Evolutionary conservation across 2,113 vertebrate species (phyloP).

Genomic region (Globicephala melas): DNA sequence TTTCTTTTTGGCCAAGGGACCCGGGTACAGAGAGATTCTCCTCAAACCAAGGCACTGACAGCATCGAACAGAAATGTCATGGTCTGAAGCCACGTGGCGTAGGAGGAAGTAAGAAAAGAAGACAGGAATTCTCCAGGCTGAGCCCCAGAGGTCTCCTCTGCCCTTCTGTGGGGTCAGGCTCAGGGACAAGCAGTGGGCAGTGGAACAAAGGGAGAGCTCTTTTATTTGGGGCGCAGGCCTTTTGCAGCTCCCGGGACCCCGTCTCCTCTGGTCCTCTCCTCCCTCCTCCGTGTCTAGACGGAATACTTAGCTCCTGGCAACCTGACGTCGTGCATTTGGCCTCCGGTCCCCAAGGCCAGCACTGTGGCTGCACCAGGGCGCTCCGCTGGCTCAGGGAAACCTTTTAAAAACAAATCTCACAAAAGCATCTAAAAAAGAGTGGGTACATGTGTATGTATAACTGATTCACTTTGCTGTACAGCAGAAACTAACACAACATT

Average conservation of each 20-base stretch:
- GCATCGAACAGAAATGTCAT: slow-evolving; percentile 51
- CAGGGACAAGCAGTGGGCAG: not conserved
- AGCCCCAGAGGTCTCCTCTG: not conserved
- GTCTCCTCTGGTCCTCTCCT: not conserved
- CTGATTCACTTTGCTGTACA: not conserved
- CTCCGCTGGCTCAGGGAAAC: not conserved
- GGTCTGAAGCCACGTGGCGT: not conserved
- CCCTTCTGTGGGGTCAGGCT: not conserved
- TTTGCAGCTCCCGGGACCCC: not conserved
- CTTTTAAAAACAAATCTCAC: not conserved
- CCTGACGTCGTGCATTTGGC: not conserved
- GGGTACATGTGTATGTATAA: not conserved
- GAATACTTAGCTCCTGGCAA: not conserved
- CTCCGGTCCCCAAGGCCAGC: not conserved
- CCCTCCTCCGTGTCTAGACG: not conserved
- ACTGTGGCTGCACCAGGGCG: not conserved
- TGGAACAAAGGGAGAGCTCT: not conserved
- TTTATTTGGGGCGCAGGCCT: not conserved
- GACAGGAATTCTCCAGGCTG: not conserved
- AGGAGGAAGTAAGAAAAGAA: slow-evolving; percentile 43
- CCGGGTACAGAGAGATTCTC: slow-evolving; percentile 44
- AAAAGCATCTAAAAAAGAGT: not conserved
- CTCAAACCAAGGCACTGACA: slow-evolving; percentile 57
- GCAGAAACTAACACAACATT: not conserved
- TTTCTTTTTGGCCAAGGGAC: slow-evolving; percentile 60